Base-by-base conservation (phyloP, 1,140 invertebrate species). In the Aphaenogaster ashmeadi region DNA sequence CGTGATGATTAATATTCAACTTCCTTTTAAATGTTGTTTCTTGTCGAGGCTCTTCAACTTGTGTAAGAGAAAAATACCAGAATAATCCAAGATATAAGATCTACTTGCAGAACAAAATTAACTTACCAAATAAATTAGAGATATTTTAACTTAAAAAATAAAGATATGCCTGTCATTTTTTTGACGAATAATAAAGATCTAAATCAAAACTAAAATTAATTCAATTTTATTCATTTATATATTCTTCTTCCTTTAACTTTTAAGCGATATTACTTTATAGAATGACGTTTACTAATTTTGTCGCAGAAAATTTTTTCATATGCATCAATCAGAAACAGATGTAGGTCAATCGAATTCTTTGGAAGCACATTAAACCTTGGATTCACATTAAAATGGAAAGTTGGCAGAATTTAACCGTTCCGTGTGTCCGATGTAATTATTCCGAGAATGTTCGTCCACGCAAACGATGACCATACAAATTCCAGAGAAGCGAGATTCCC, bases 401-500 rank as follows among this genome's bases (percentile, higher is more conserved):
- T 75, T 62, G 69, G 54, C 80, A 74, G 56, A 84, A 62, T 81
- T 81, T 41, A 74, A 41, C 33, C 80, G 79, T 72, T 58, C 50
- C 79, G 66, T 58, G 41, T 47, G 11, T 21, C 38, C 66, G 33
- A 75, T 38, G 69, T 60, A 74, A 84, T 84, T 74, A 58, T 83
- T 74, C 80, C 54, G 41, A 83, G 80, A 83, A 83, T 74, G 80
- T 33, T 44, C 41, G 41, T 47, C 18, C 67, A 56, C 54, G 54
- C 44, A 74, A 84, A 84, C 83, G 89, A 92, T 91, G 89, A 92
- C 89, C 86, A 54, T 47, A 91, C 87, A 64, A 90, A 92, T 92
- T 92, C 88, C 90, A 72, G 21, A 58, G 86, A 91, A 77, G 47
- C 41, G 15, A n/a, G 58, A 56, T 77, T 72, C 74, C 67, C 21